Evolutionary conservation across 2,888 invertebrate species (phyloP), one percentile per base, ranked within the genome.

Genomic region (Troides oblongomaculatus): DNA sequence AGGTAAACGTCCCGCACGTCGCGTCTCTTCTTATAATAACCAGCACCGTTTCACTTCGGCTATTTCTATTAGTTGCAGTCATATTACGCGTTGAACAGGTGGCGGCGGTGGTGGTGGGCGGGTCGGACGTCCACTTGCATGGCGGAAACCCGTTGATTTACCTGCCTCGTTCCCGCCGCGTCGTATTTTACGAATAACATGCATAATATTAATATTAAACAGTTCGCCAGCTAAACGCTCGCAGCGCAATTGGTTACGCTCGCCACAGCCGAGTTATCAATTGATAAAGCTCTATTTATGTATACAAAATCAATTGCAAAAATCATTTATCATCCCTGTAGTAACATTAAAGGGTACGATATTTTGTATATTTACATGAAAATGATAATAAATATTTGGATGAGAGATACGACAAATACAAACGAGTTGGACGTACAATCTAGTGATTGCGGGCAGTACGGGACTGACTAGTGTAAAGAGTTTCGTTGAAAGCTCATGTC

Each of bases 201-300:
- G 74, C 75, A 76, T 70, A 70, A 62, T 70, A 62, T 70, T 62
- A 70, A 70, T 76, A 76, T 72, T 76, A 74, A 75, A 74, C 68
- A 68, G 62, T 59, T 36, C 17, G 57, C 57, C 46, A 50, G 50
- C 59, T 62, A 66, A 71, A 69, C 58, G 66, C 58, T 46, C 25
- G 61, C 61, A 65, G 62, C 64, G 69, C 64, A 68, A 65, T 64
- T 64, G 53, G 62, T 58, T 69, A 58, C 58, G 69, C 65, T 56
- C 21, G 43, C 58, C 58, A 62, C 62, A 25, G 30, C 67, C 39
- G 21, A 57, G 30, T 23, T n/a, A 25, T 14, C 62, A 53, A 56
- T 56, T 60, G 60, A 66, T 67, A 67, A 56, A 30, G 53, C 17
- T 50, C 50, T 10, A 17, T 60, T 66, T 46, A 50, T 62, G 43